Evolutionary conservation across 35 echinoderm and acorn worm species (phyloP), one percentile per base, ranked within the genome.

Genomic region (Diadema setosum): DNA sequence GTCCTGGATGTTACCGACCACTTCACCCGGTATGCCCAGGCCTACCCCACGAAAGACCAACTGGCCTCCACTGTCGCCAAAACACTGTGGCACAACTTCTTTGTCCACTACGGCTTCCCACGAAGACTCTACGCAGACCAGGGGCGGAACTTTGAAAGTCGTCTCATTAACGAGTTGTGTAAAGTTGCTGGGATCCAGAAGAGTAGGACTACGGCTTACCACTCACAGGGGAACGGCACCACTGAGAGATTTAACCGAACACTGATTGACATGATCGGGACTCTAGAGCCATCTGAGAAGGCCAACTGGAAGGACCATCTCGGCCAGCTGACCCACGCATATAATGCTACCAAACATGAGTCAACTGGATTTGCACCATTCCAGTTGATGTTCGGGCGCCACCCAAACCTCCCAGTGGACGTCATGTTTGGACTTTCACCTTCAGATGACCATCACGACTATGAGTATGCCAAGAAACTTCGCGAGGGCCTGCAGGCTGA

Each of bases 1-100:
- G 56, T 93, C 33, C 44, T 93, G 39, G 91, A 87, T 29, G 40
- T 83, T 16, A 93, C 85, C 15, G 91, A 93, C 31, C 84, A 87
- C 58, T 93, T 89, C 17, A 65, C 85, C 12, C 37, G 91, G 1
- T 88, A 93, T 27, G 65, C 91, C 36, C 70, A 90, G 32, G 85
- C 75, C 16, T 81, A 58, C 58, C 80, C 85, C 1, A 93, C 91
- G 7, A 23, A 16, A 17, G 85, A 88, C 43, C 85, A 93, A 58
- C 80, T 50, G 8, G 85, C 91, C 0, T 34, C 15, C 4, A 93
- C 91, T 2, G 91, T 93, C 9, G 85, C 85, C 35, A 76, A 87
- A 25, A 41, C 58, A 29, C 75, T 88, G 3, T 93, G 84, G 91
- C 75, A 87, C 25, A 82, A 88, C 39, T 81, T 61, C n/a, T 82